Evolutionary conservation across 53 echinoderm and acorn worm species (phyloP).

Genomic region (Holothuria leucospilota): DNA sequence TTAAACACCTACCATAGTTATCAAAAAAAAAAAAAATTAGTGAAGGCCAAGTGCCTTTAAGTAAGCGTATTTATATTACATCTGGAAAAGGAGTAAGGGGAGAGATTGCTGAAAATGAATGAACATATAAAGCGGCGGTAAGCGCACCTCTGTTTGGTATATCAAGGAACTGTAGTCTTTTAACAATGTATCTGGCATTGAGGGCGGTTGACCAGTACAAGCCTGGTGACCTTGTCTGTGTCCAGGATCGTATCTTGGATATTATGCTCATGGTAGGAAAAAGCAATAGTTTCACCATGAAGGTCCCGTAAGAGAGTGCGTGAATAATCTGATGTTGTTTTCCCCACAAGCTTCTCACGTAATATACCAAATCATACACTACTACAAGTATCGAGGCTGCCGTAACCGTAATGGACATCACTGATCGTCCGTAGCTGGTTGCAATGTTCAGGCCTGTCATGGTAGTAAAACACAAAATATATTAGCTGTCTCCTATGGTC

Average conservation of each 20-base stretch:
- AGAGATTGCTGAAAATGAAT: no score
- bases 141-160: conserved; percentile 31
- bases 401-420: not conserved
- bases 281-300: conserved; percentile 53
- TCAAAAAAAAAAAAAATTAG: no score
- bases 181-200: conserved; percentile 62
- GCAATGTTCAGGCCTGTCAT: no score
- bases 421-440: no score
- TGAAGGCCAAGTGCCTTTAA: no score
- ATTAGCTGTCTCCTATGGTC: no score
- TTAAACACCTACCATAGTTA: no score
- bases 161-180: conserved; percentile 73
- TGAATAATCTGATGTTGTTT: conserved; percentile 60
- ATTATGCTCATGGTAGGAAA: conserved; percentile 56
- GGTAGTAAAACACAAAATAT: no score
- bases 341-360: conserved; percentile 72
- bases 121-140: no score
- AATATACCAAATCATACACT: conserved; percentile 64
- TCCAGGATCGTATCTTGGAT: conserved; percentile 40
- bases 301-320: conserved; percentile 73
- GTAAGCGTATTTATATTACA: no score
- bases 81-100: no score
- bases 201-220: conserved; percentile 48
- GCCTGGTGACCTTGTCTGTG: not conserved
- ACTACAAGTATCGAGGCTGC: conserved; percentile 49